These are phyloP conservation scores for Dipus sagitta DNA, from an alignment of 2,797 vertebrate genomes.

Conservation along the genomic window DNA sequence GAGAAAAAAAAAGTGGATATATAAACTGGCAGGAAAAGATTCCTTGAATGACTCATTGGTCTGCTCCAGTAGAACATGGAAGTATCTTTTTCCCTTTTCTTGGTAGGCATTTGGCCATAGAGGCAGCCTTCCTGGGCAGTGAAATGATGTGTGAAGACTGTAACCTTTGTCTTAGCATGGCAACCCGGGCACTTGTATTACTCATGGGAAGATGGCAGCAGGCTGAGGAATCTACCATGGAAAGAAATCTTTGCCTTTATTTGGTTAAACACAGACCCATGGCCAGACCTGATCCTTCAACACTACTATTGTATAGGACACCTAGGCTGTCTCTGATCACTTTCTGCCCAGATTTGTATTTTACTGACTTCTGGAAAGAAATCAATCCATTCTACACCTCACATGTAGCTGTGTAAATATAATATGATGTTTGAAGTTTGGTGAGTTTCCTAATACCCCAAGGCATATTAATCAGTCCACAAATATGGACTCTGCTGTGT, in stretches of 20 bases:
- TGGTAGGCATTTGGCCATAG: slow-evolving; percentile 43
- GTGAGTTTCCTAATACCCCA: slow-evolving; percentile 42
- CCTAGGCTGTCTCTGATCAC: neutral
- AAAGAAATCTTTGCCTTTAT: neutral
- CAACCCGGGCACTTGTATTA: neutral
- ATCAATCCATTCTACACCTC: slow-evolving; percentile 42
- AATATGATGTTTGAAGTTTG: neutral
- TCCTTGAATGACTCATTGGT: neutral
- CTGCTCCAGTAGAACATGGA: neutral
- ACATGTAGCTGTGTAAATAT: slow-evolving; percentile 39
- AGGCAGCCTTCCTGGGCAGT: neutral
- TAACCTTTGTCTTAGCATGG: neutral
- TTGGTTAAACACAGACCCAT: slow-evolving; percentile 28
- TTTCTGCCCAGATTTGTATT: slow-evolving; percentile 18
- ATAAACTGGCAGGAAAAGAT: slow-evolving; percentile 16
- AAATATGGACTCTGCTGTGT: neutral
- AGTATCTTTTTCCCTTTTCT: slow-evolving; percentile 25
- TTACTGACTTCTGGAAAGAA: slow-evolving; percentile 38
- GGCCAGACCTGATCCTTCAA: neutral
- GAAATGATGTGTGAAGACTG: neutral
- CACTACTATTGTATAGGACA: neutral
- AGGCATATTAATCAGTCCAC: slow-evolving; percentile 16
- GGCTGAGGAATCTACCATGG: neutral
- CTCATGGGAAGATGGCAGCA: neutral
- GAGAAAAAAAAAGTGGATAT: slow-evolving; percentile 38